Base-by-base conservation (phyloP, 2,888 invertebrate species). In the Campoplex nolae region DNA sequence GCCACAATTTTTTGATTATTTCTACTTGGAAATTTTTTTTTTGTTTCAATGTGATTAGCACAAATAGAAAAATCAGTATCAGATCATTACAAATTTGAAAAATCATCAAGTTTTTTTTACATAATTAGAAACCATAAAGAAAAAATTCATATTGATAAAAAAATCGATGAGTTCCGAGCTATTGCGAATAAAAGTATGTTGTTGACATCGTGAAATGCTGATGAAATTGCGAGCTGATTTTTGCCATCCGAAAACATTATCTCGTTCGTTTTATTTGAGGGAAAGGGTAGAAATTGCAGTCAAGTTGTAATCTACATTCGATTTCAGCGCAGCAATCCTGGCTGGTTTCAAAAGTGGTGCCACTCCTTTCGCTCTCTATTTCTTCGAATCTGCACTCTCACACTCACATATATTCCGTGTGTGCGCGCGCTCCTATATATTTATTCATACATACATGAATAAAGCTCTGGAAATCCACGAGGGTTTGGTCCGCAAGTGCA, bases 231-330 rank as follows among this genome's bases (percentile, higher is more conserved):
- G 18, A 45, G 23, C 28, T 67, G 23, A 74, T 74, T 84, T 84
- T 56, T 84, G 23, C 71, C 51, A 16, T 71, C 62, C 23, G 38
- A 70, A n/a, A 45, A 58, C 71, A 42, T 80, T 38, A 28, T 67
- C 67, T 13, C 68, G 54, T 62, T 65, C 32, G 75, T 78, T 87
- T 84, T 45, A 80, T 75, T 78, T 45, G 56, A 56, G 45, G 23
- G n/a, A 48, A 73, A 62, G 42, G 32, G 70, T 42, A 58, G 70
- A 87, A 74, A 84, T 87, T 84, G 84, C 81, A 74, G 73, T 65
- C 81, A 82, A 75, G 70, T 84, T 87, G 82, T 84, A 84, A 87
- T 87, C 87, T 87, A 87, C 84, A 87, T 84, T 87, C 87, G 84
- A 87, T 87, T 84, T 58, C 78, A 74, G 82, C 18, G 51, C 68